Conservation (phyloP, 2,113 vertebrate genomes). For the Lophura nycthemera region DNA sequence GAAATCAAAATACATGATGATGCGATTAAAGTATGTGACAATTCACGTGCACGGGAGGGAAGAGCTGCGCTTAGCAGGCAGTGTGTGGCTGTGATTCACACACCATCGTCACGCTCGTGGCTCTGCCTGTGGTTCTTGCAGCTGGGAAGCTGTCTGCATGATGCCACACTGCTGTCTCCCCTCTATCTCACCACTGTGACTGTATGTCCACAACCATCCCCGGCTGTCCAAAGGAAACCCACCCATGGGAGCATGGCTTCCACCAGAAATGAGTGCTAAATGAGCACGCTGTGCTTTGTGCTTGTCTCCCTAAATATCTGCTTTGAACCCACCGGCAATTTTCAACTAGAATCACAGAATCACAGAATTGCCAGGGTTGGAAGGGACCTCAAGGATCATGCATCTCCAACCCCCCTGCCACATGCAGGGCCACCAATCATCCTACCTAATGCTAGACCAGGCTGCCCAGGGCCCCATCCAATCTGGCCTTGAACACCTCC, state of each 20-base stretch:
- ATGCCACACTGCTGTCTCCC: fast-evolving
- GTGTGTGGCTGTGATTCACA: not conserved
- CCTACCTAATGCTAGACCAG: too few relatives aligned
- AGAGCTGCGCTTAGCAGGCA: not conserved
- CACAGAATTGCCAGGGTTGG: too few relatives aligned
- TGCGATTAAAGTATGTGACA: constrained; percentile 8
- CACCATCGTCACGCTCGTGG: fast-evolving
- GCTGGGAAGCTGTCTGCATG: too few relatives aligned
- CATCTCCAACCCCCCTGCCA: too few relatives aligned
- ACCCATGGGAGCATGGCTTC: not conserved
- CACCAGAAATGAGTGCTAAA: not conserved
- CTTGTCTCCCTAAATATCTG: not conserved
- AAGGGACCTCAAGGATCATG: too few relatives aligned
- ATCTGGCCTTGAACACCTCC: too few relatives aligned
- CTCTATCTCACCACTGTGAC: not conserved
- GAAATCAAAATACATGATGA: constrained; percentile 20
- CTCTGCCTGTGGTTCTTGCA: fast-evolving
- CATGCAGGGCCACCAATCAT: too few relatives aligned
- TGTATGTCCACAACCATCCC: too few relatives aligned
- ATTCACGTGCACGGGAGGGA: not conserved
- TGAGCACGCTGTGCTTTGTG: not conserved
- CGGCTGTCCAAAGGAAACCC: not conserved
- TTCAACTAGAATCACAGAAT: too few relatives aligned
- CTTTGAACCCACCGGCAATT: not conserved
- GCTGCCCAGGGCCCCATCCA: too few relatives aligned